These are phyloP conservation scores for Caprella mutica DNA, from an alignment of 2,888 invertebrate genomes.

Conservation along the genomic window DNA sequence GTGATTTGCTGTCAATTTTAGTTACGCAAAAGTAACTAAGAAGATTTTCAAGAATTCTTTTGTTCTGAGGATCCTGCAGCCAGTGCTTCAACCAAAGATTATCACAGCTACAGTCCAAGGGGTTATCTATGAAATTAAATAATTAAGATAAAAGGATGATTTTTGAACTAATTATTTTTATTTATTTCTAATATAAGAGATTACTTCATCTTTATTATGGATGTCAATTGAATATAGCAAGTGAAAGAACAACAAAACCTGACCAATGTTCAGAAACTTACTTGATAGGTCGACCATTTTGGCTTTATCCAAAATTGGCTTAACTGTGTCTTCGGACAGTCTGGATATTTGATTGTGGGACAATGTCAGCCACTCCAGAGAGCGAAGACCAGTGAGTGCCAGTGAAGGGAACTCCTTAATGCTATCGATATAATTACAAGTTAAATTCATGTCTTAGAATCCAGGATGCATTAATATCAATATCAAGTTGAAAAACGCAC, in stretches of 20 bases:
- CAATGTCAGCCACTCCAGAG: slow-evolving; percentile 72
- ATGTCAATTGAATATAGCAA: no score
- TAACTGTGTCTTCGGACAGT: slow-evolving; percentile 76
- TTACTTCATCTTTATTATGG: no score
- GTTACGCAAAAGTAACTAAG: slow-evolving; percentile 25
- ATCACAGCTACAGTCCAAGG: slow-evolving; percentile 74
- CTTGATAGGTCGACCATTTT: slow-evolving; percentile 80
- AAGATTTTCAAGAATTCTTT: slow-evolving; percentile 13
- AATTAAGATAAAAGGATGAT: neutral
- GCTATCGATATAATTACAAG: no score
- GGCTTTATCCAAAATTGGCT: slow-evolving; percentile 73
- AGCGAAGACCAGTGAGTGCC: slow-evolving; percentile 78
- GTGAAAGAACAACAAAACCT: no score
- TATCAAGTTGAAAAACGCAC: no score
- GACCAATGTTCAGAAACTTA: no score
- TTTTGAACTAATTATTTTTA: neutral
- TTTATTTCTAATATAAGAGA: no score
- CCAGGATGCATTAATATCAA: no score
- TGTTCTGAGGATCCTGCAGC: slow-evolving; percentile 45
- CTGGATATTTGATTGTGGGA: slow-evolving; percentile 76
- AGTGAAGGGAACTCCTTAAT: slow-evolving; percentile 67
- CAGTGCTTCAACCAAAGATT: slow-evolving; percentile 77
- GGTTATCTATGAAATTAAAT: slow-evolving; percentile 57
- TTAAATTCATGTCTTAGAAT: no score
- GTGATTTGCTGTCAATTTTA: slow-evolving; percentile 19